Percentiles rank a stretch among this genome's conserved stretches.
phyloP scores from a whole-genome alignment of 2,888 invertebrate species.

The Oithona nana region DNA sequence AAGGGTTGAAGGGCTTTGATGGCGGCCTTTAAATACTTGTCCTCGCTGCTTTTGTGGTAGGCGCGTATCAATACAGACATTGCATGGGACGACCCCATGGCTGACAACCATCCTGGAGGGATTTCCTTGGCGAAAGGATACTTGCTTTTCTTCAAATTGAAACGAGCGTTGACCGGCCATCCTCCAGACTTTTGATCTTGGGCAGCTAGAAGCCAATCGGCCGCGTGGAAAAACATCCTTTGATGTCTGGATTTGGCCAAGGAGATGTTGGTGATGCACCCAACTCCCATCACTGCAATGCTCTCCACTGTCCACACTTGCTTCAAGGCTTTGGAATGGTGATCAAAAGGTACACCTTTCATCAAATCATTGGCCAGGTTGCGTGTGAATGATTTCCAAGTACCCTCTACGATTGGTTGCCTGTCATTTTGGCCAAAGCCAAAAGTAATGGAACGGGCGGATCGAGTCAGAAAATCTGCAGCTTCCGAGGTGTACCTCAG shows the following conservation, averaged over 20 bases:
- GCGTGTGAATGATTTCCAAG: constrained; percentile 43
- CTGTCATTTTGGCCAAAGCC: neutral
- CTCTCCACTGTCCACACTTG: constrained; percentile 49
- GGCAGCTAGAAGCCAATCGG: constrained; percentile 70
- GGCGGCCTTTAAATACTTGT: constrained; percentile 61
- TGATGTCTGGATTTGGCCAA: constrained; percentile 65
- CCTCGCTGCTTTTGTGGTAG: constrained; percentile 50
- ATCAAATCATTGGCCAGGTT: constrained; percentile 76
- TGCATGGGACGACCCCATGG: constrained; percentile 92
- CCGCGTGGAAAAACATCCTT: constrained; percentile 75
- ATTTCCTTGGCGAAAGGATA: constrained; percentile 10
- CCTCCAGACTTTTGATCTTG: constrained; percentile 66
- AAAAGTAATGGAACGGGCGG: neutral
- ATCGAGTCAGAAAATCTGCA: neutral
- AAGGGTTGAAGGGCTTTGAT: constrained; percentile 58
- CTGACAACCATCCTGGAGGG: constrained; percentile 60
- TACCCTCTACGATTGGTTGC: neutral
- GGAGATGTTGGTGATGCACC: constrained; percentile 54
- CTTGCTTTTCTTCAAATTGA: constrained; percentile 26
- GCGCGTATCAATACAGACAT: constrained; percentile 49
- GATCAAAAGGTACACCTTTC: constrained; percentile 46
- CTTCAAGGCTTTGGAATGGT: constrained; percentile 33
- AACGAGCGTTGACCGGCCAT: constrained; percentile 72
- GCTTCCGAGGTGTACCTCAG: neutral
- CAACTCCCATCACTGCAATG: constrained; percentile 47